These are phyloP conservation scores for Myopa tessellatipennis DNA, from an alignment of 2,888 invertebrate genomes.

Conservation along the genomic window DNA sequence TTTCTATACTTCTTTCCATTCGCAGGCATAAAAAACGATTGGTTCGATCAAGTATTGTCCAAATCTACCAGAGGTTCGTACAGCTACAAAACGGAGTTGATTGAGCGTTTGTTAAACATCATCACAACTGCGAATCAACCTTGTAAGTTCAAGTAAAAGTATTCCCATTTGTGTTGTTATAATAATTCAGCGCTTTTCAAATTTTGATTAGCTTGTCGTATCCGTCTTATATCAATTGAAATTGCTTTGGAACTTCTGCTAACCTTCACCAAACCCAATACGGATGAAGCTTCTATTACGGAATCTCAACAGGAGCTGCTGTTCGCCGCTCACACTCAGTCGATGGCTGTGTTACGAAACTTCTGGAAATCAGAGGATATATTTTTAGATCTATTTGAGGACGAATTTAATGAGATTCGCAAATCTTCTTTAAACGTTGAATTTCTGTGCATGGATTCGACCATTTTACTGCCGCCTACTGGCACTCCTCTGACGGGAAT, in stretches of 20 bases:
- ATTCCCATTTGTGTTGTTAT: not conserved
- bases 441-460: conserved; percentile 96
- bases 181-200: not conserved
- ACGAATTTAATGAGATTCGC: conserved; percentile 94
- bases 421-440: conserved; percentile 90
- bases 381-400: conserved; percentile 98
- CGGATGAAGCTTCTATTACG: conserved; percentile 61
- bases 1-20: conserved; percentile 47
- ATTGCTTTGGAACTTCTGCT: conserved; percentile 84
- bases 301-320: conserved; percentile 72
- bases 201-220: conserved; percentile 76
- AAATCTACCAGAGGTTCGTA: conserved; percentile 71
- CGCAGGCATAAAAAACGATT: conserved; percentile 84
- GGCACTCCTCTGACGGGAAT: conserved; percentile 97
- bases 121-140: conserved; percentile 87
- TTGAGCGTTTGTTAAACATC: conserved; percentile 86
- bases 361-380: conserved; percentile 98
- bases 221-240: conserved; percentile 92
- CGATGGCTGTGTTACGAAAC: conserved; percentile 86
- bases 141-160: conserved; percentile 71
- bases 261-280: conserved; percentile 71
- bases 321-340: conserved; percentile 81
- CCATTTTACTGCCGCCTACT: conserved; percentile 93
- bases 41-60: conserved; percentile 82
- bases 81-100: conserved; percentile 84